A percentile compares a stretch with the other conserved stretches of the same genome.
phyloP scores from a whole-genome alignment of 2,888 invertebrate species.

The Drosophila mimica region DNA sequence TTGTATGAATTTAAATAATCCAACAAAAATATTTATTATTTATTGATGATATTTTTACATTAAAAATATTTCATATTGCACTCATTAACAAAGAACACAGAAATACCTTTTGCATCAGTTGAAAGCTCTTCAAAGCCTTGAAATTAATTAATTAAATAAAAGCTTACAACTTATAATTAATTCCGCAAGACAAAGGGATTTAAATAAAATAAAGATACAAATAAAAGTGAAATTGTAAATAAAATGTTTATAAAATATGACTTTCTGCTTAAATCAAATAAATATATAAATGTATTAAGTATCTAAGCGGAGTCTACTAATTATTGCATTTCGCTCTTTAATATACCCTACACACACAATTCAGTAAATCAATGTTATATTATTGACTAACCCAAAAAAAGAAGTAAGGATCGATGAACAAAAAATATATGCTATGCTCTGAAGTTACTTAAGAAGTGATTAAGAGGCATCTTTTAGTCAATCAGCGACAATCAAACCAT shows the following conservation, averaged over 20 bases:
- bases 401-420: not conserved
- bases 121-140: not conserved
- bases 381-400: not conserved
- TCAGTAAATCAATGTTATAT: not conserved
- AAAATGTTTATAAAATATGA: not conserved
- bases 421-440: not conserved
- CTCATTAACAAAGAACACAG: not conserved
- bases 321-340: not conserved
- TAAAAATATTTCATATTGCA: not conserved
- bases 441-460: not conserved
- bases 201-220: not conserved
- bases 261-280: not conserved
- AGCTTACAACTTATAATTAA: not conserved
- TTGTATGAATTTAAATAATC: not conserved
- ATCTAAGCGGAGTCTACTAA: not conserved
- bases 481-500: not conserved
- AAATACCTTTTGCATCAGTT: not conserved
- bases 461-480: slow-evolving; percentile 17
- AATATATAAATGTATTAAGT: not conserved
- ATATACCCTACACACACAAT: not conserved
- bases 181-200: not conserved
- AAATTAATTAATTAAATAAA: not conserved
- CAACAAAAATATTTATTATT: not conserved
- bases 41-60: not conserved
- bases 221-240: not conserved